These are phyloP conservation scores for Nephrotoma flavescens DNA, from an alignment of 2,888 invertebrate species.

Conservation along the genomic window DNA sequence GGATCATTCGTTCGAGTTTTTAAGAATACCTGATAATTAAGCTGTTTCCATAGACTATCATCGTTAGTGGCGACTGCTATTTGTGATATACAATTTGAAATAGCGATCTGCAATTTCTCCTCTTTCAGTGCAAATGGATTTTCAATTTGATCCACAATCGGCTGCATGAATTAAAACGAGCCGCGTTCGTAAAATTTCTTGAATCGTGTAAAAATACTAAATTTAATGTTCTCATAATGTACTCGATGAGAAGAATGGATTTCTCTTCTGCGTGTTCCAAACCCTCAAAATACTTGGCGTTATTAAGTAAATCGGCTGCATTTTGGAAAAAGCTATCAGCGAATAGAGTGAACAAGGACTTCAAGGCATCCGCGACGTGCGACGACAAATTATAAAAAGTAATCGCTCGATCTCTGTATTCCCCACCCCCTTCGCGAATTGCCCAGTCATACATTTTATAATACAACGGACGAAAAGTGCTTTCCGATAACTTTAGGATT, in stretches of 20 bases:
- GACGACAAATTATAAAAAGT: slow-evolving; percentile 71
- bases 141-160: slow-evolving; percentile 78
- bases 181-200: slow-evolving; percentile 69
- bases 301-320: slow-evolving; percentile 54
- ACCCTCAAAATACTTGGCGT: slow-evolving; percentile 34
- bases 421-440: slow-evolving; percentile 38
- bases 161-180: slow-evolving; percentile 77
- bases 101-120: slow-evolving; percentile 39
- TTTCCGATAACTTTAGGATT: slow-evolving; percentile 78
- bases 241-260: slow-evolving; percentile 47
- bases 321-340: slow-evolving; percentile 74
- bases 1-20: slow-evolving; percentile 69
- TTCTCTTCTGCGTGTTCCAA: slow-evolving; percentile 32
- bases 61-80: slow-evolving; percentile 71
- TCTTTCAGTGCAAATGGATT: slow-evolving; percentile 49
- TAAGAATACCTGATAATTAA: slow-evolving; percentile 78
- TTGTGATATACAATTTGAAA: slow-evolving; percentile 69
- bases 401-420: slow-evolving; percentile 49
- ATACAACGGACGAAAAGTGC: slow-evolving; percentile 76
- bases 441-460: slow-evolving; percentile 83
- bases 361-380: slow-evolving; percentile 64
- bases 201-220: slow-evolving; percentile 70
- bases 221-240: slow-evolving; percentile 58
- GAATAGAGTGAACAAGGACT: slow-evolving; percentile 80
- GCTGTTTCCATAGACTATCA: slow-evolving; percentile 75